Evolutionary conservation across 2,113 vertebrate species (phyloP), one percentile per base, ranked within the genome.

Genomic region (Bostrychus sinensis): DNA sequence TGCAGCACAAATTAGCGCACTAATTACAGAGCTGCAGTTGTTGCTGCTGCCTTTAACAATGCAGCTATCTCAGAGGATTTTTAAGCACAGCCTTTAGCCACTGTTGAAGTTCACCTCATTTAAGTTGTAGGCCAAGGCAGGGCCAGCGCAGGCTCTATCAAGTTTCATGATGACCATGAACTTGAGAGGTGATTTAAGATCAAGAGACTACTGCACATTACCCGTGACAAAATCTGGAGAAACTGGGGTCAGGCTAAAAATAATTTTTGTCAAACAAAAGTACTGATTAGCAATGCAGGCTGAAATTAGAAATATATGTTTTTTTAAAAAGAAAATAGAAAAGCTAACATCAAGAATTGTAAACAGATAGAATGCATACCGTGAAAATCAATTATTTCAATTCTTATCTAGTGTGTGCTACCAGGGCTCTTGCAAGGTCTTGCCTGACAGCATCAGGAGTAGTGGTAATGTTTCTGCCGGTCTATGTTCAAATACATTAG

Each of bases 11-110:
- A 86, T 80, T 56, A 85, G 82, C 72, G 77, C 63, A 71, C 63
- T 91, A 90, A 91, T 90, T 90, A 88, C 82, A 88, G 86, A 78
- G 85, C 66, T 75, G 50, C 66, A 60, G 75, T 70, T 61, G 66
- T 82, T 70, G 66, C 74, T 56, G 70, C 66, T 66, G 70, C 46
- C 55, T 66, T 78, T 72, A 81, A 86, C 72, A 74, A 54, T 51
- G 67, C 36, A 13, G 10, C 16, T 8, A 10, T 59, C 2, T 45
- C 1, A 64, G 54, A 32, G 77, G 65, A 70, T 65, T 70, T 62
- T 69, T 38, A 55, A 23, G 55, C 54, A 23, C 2, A 59, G 50
- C 26, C 46, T 30, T 26, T 5, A 2, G 20, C 23, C 23, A 14
- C 6, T 9, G 45, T 46, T n/a, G 45, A 38, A 57, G 30, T 20